Conservation (phyloP, 2,113 vertebrate species). For the Amblyopsis rosae region DNA sequence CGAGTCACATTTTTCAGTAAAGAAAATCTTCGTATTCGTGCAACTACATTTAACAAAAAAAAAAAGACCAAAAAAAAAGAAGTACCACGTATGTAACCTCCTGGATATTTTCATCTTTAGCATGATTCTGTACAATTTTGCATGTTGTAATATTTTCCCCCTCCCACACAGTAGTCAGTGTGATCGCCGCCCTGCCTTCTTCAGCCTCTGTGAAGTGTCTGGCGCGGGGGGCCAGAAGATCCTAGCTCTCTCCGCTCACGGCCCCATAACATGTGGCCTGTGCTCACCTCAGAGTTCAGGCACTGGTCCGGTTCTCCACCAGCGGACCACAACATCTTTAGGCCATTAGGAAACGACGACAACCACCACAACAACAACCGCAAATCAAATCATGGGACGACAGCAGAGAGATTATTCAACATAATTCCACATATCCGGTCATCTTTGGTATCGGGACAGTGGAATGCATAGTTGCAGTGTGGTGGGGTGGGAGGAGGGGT, state of each 20-base stretch:
- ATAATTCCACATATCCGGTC: conserved; percentile 75
- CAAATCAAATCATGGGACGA: background rate
- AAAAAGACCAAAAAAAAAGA: conserved; percentile 61
- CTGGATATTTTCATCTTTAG: conserved; percentile 82
- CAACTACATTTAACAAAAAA: conserved; percentile 82
- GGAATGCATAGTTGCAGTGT: conserved; percentile 91
- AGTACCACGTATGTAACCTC: conserved; percentile 84
- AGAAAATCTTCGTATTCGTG: conserved; percentile 77
- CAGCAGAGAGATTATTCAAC: conserved; percentile 55
- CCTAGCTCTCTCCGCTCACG: no score
- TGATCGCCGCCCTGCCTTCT: conserved; percentile 41
- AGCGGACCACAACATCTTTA: conserved; percentile 41
- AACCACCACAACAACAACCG: no score
- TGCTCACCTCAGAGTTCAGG: conserved; percentile 37
- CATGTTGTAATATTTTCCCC: conserved; percentile 65
- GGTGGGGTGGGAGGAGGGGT: conserved; percentile 8
- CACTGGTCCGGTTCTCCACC: conserved; percentile 53
- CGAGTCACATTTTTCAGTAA: conserved; percentile 78
- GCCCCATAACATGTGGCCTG: background rate
- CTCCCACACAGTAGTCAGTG: conserved; percentile 80
- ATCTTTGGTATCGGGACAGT: conserved; percentile 91
- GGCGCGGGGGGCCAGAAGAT: no score
- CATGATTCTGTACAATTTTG: conserved; percentile 84
- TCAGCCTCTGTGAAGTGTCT: background rate
- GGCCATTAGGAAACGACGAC: conserved; percentile 47